Evolutionary conservation across 2,113 vertebrate genomes (phyloP), one percentile per base, ranked within the genome.

Genomic region (Dendropsophus ebraccatus): DNA sequence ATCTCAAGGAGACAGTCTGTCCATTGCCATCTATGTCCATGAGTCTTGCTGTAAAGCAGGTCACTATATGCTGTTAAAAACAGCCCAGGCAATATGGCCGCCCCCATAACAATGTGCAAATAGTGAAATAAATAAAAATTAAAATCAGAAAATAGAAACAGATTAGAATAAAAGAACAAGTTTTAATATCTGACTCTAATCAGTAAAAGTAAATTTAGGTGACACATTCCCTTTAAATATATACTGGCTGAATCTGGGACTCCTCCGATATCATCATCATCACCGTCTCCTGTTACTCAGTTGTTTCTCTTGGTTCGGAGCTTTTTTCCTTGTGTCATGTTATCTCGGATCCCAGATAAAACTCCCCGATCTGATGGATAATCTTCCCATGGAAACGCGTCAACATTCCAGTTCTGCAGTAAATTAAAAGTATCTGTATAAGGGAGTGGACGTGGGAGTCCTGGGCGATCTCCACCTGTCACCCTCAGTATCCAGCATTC

Each of bases 341-440:
- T 62, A 62, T 80, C 35, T 60, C 32, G 17, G 35, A 62, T 81
- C 35, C 47, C n/a, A 82, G 25, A 49, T 82, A 69, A 50, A 35
- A 50, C 60, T 67, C 9, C 9, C 45, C 12, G 79, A 81, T 65
- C 30, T n/a, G 32, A 81, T 32, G 16, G 17, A 4, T 50, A 25
- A 67, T 82, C 80, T 52, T 28, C 10, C 5, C 16, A 32, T 67
- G 79, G 60, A 67, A 81, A 81, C 60, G 16, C 35, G 32, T 67
- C 58, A 67, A 67, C 25, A 50, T 70, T 82, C 62, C 45, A 45
- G 2, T 30, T 82, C 9, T 50, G 45, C 14, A 67, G n/a, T 70
- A 82, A 82, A 70, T 82, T 50, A 50, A 70, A 70, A 69, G 30
- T 82, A 70, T 82, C 41, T 82, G 80, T 28, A 50, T 50, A 81